phyloP scores from a whole-genome alignment of 1,140 invertebrate species.

The Melipona quadrifasciata region DNA sequence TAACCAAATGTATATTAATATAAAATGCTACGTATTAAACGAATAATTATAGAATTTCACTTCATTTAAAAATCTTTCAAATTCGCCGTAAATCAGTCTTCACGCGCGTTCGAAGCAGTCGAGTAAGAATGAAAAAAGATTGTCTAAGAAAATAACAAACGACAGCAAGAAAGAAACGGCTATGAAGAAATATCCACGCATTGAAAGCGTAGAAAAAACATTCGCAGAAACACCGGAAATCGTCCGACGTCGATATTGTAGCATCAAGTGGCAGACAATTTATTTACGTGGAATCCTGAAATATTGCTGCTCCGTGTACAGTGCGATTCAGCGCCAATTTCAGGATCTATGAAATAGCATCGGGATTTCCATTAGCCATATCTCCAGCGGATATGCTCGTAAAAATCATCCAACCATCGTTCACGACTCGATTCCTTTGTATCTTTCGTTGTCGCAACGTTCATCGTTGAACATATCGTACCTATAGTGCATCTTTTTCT shows the following conservation, averaged over 20 bases:
- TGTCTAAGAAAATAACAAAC: not conserved
- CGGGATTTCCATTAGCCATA: conserved; percentile 52
- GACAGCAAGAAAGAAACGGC: too few species aligned
- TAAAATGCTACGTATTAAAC: too few species aligned
- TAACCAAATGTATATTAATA: too few species aligned
- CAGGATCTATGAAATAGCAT: conserved; percentile 21
- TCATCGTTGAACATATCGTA: not conserved
- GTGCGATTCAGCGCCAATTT: conserved; percentile 13
- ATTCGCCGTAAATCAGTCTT: not conserved
- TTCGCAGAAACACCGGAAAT: conserved; percentile 19
- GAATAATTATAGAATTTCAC: not conserved
- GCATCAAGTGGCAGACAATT: not conserved
- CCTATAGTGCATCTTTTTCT: not conserved
- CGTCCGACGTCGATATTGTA: not conserved
- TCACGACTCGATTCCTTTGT: conserved; percentile 27
- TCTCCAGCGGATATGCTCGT: conserved; percentile 43
- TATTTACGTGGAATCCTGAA: conserved; percentile 55
- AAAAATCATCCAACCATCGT: conserved; percentile 44
- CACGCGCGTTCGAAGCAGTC: too few species aligned
- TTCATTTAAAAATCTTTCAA: not conserved
- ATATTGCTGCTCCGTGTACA: conserved; percentile 6
- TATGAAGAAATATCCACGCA: not conserved
- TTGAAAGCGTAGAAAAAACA: not conserved
- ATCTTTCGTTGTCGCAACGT: not conserved
- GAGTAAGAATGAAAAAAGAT: not conserved